Conservation (phyloP, 2,797 vertebrate genomes). For the Champsocephalus esox region DNA sequence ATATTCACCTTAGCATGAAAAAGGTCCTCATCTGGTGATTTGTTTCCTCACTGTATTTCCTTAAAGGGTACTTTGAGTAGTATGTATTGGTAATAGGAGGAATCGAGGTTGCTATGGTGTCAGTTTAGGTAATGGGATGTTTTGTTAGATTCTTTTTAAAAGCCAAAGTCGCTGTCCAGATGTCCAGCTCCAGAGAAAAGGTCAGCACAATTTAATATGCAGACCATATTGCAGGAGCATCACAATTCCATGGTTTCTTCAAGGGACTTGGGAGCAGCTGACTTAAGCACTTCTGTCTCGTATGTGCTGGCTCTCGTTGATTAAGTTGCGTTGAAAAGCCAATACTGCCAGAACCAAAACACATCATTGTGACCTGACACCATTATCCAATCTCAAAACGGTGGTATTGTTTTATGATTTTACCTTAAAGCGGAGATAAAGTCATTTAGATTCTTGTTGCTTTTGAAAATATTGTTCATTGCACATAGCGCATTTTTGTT, state of each 20-base stretch:
- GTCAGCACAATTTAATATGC: slow-evolving; percentile 79
- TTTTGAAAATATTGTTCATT: not conserved
- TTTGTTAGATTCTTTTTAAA: slow-evolving; percentile 40
- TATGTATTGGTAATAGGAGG: slow-evolving; percentile 33
- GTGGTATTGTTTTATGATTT: slow-evolving; percentile 5
- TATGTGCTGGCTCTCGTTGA: slow-evolving; percentile 58
- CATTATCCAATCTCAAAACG: slow-evolving; percentile 27
- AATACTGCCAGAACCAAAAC: slow-evolving; percentile 50
- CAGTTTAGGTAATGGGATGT: slow-evolving; percentile 46
- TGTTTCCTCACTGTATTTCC: not conserved
- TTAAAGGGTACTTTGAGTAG: slow-evolving; percentile 9
- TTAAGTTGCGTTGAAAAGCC: slow-evolving; percentile 61
- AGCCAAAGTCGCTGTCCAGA: slow-evolving; percentile 49
- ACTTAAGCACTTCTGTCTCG: slow-evolving; percentile 76
- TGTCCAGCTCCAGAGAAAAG: slow-evolving; percentile 68
- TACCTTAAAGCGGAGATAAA: slow-evolving; percentile 6
- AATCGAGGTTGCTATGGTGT: slow-evolving; percentile 21
- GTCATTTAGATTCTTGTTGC: not conserved
- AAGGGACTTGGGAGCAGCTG: slow-evolving; percentile 72
- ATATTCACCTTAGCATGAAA: slow-evolving; percentile 8
- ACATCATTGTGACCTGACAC: slow-evolving; percentile 40
- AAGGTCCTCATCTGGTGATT: not conserved
- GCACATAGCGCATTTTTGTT: not conserved
- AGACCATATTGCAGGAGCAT: slow-evolving; percentile 78
- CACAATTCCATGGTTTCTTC: slow-evolving; percentile 76